These are phyloP conservation scores for Calidris pygmaea DNA, from an alignment of 2,113 vertebrate species.

Conservation along the genomic window DNA sequence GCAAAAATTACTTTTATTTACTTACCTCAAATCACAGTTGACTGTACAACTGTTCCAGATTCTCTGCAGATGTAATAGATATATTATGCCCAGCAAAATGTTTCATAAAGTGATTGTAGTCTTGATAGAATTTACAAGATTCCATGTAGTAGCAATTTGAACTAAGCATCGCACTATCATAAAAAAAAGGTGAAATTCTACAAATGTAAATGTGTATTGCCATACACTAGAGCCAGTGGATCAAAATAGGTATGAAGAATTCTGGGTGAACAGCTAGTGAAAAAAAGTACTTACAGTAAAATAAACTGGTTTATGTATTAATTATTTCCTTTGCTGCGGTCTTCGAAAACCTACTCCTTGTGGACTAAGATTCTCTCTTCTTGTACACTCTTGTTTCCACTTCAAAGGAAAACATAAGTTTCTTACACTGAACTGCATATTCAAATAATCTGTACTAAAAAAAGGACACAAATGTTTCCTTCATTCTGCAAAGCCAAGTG, in stretches of 20 bases:
- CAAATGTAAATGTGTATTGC: background rate
- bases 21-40: background rate
- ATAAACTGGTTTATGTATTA: background rate
- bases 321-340: background rate
- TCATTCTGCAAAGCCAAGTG: background rate
- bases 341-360: background rate
- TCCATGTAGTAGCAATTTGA: background rate
- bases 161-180: background rate
- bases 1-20: background rate
- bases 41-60: background rate
- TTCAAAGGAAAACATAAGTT: background rate
- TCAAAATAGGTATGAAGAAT: background rate
- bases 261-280: background rate
- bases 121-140: background rate
- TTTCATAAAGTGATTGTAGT: background rate
- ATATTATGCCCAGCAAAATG: background rate
- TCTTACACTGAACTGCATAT: background rate
- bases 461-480: background rate
- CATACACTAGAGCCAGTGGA: background rate
- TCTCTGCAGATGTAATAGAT: background rate
- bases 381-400: background rate
- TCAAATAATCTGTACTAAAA: background rate
- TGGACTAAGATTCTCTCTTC: background rate
- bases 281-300: background rate
- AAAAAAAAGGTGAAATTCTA: background rate